Percentiles rank a stretch among this genome's conserved stretches.
These are phyloP conservation scores for Pangasius mekongensis DNA, from an alignment of 2,797 vertebrate species.

Conservation along the genomic window DNA sequence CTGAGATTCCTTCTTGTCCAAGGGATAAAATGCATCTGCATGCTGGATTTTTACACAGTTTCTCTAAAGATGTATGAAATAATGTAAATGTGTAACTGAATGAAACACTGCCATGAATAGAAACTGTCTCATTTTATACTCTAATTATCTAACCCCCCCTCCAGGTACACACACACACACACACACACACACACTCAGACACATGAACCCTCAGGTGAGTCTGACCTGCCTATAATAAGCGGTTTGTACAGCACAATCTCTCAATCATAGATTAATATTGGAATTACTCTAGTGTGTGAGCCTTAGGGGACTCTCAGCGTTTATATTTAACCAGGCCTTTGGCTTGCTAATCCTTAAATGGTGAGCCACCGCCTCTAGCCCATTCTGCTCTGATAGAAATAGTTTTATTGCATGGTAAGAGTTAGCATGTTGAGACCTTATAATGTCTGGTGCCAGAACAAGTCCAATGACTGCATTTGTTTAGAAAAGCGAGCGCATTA, in stretches of 20 bases:
- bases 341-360: neutral
- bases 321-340: neutral
- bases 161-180: neutral
- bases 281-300: neutral
- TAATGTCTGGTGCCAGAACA: neutral
- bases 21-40: neutral
- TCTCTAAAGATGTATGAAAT: neutral
- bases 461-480: neutral
- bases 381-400: neutral
- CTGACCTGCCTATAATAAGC: constrained; percentile 19
- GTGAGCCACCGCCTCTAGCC: neutral
- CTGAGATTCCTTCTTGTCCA: constrained; percentile 13
- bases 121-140: neutral
- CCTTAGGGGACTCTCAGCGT: neutral
- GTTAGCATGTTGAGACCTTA: neutral
- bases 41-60: neutral
- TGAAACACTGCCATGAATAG: neutral
- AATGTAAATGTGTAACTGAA: neutral
- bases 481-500: neutral
- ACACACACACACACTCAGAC: neutral
- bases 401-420: neutral
- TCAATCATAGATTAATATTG: constrained; percentile 3
- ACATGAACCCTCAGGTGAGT: constrained; percentile 26
- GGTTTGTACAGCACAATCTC: constrained; percentile 12
- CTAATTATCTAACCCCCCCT: neutral